Evolutionary conservation across 2,888 invertebrate genomes (phyloP), one percentile per base, ranked within the genome.

Genomic region (Acanthacorydalis orientalis): DNA sequence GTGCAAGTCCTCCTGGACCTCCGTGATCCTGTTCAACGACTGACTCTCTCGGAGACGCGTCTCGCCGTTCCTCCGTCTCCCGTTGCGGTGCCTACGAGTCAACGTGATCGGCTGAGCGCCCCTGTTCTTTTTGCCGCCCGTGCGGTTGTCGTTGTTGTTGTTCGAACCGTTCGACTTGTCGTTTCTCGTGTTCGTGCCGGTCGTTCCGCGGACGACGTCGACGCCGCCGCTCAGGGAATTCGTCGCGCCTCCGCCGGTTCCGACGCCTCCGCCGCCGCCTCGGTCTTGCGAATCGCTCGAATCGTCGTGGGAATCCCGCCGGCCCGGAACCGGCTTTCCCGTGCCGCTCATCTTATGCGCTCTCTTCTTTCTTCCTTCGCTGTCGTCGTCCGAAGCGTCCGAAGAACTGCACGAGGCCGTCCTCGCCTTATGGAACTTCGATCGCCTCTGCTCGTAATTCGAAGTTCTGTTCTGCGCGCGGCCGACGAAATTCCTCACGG

Each of bases 371-470:
- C 85, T 76, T 40, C 77, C 75, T 60, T 88, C 88, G 46, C 84
- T 84, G 60, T 87, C 87, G 56, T 80, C 80, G 63, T 92, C 92
- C 50, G 91, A 91, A 7, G 93, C 86, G 64, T 95, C 93, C 0
- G 92, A 92, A 46, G 91, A 92, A 56, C 91, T 91, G 61, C 92
- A 92, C 46, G 91, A 91, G 7, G 89, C 86, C n/a, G 82, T 83
- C 37, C 82, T 69, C 10, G 75, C 75, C 60, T 83, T 83, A 54
- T 80, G 78, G 56, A 81, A 74, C 63, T 82, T 82, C 51, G 75
- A 74, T 44, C 78, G 72, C 34, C 78, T 69, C 56, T 78, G 78
- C 53, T 74, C 73, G 54, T 71, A 72, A 57, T 46, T 57, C 14
- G 49, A 53, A 31, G 58, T 53, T 46, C 58, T 53, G 46, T 59